phyloP scores from a whole-genome alignment of 2,797 vertebrate genomes.

The Acanthurus leucopareius region DNA sequence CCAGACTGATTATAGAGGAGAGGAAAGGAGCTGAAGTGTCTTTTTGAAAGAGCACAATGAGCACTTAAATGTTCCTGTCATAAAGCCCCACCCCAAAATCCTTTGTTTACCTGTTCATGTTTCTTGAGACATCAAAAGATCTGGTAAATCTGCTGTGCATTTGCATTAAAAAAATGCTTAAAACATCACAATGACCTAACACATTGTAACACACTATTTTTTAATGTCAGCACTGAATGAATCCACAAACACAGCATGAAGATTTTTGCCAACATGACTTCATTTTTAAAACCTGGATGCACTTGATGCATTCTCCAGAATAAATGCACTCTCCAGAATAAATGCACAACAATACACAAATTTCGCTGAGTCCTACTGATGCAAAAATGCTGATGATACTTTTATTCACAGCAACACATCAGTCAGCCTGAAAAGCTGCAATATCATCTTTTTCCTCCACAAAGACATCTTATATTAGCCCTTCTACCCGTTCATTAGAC shows the following conservation, averaged over 20 bases:
- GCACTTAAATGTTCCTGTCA: not conserved
- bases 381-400: slow-evolving; percentile 33
- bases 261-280: not conserved
- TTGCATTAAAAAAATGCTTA: slow-evolving; percentile 2
- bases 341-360: slow-evolving; percentile 2
- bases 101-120: not conserved
- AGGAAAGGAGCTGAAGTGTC: slow-evolving; percentile 8
- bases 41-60: slow-evolving; percentile 16
- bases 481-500: slow-evolving; percentile 56
- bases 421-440: slow-evolving; percentile 21
- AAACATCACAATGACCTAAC: slow-evolving; percentile 27
- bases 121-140: slow-evolving; percentile 6
- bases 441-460: slow-evolving; percentile 13
- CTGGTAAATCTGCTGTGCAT: not conserved
- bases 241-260: not conserved
- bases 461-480: slow-evolving; percentile 20
- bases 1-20: slow-evolving; percentile 40
- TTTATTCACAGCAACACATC: slow-evolving; percentile 16
- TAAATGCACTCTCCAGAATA: slow-evolving; percentile 17
- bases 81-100: slow-evolving; percentile 11
- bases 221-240: slow-evolving; percentile 11
- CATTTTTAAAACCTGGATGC: slow-evolving; percentile 15
- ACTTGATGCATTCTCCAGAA: slow-evolving; percentile 21
- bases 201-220: not conserved
- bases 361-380: not conserved